Conservation (phyloP, 2,888 invertebrate genomes). For the Acholoe squamosa region DNA sequence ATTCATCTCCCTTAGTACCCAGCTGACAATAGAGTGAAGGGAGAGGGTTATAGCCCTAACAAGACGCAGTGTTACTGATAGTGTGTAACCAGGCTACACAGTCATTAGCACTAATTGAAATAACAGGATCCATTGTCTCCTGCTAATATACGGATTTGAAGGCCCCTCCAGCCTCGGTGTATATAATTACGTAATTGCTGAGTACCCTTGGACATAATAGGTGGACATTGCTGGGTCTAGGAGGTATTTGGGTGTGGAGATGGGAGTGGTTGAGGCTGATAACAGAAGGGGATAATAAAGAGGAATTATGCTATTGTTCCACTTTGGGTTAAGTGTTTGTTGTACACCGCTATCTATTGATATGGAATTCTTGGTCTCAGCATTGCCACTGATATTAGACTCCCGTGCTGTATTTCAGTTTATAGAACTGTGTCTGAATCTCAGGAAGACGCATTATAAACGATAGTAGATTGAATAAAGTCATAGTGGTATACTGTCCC, state of each 20-base stretch:
- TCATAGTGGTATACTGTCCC: too few species aligned
- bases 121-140: not conserved
- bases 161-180: not conserved
- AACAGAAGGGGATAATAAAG: not conserved
- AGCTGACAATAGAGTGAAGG: not conserved
- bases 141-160: conserved; percentile 6
- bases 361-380: too few species aligned
- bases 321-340: too few species aligned
- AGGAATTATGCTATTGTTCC: too few species aligned
- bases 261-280: not conserved
- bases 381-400: too few species aligned
- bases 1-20: not conserved
- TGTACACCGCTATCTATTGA: too few species aligned
- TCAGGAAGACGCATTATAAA: too few species aligned
- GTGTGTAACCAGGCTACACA: not conserved
- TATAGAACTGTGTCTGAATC: too few species aligned
- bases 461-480: too few species aligned
- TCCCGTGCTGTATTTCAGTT: too few species aligned
- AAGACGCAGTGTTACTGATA: not conserved
- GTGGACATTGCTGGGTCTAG: not conserved
- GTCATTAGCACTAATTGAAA: conserved; percentile 4
- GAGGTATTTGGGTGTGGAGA: not conserved
- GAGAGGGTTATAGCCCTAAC: not conserved
- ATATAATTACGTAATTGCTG: not conserved
- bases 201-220: not conserved